Percentiles rank a stretch among this genome's conserved stretches.
Evolutionary conservation across 2,888 invertebrate genomes (phyloP).

Genomic region (Dasypogon diadema): DNA sequence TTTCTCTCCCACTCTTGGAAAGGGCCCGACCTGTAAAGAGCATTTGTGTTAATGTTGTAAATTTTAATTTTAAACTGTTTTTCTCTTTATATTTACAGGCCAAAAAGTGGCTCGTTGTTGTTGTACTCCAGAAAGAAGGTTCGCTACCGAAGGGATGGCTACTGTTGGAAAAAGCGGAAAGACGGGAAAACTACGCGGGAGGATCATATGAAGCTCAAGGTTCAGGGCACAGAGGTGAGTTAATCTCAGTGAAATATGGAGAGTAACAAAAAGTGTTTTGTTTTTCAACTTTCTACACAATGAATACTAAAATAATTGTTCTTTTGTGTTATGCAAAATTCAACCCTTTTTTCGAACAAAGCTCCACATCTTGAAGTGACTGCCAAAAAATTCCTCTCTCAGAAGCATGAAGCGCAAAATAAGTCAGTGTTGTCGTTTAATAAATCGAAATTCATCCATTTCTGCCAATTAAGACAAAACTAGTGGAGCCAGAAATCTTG

Average conservation of each 20-base stretch:
- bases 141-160: slow-evolving; percentile 94
- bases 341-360: not conserved
- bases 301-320: not conserved
- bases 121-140: slow-evolving; percentile 96
- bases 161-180: slow-evolving; percentile 98
- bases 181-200: slow-evolving; percentile 98
- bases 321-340: no score
- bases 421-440: slow-evolving; percentile 7
- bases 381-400: not conserved
- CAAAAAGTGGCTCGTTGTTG: slow-evolving; percentile 96
- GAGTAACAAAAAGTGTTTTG: slow-evolving; percentile 8
- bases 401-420: not conserved
- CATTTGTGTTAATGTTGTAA: slow-evolving; percentile 36
- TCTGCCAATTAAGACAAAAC: slow-evolving; percentile 39
- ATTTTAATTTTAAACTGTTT: slow-evolving; percentile 37
- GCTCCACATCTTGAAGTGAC: not conserved
- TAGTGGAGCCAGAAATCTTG: slow-evolving; percentile 24
- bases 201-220: slow-evolving; percentile 99
- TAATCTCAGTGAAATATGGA: slow-evolving; percentile 25
- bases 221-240: slow-evolving; percentile 92
- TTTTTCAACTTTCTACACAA: not conserved
- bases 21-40: not conserved
- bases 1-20: not conserved
- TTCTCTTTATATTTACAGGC: slow-evolving; percentile 73
- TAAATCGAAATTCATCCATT: slow-evolving; percentile 48